Evolutionary conservation across 2,797 vertebrate species (phyloP).

Genomic region (Chiloscyllium punctatum): DNA sequence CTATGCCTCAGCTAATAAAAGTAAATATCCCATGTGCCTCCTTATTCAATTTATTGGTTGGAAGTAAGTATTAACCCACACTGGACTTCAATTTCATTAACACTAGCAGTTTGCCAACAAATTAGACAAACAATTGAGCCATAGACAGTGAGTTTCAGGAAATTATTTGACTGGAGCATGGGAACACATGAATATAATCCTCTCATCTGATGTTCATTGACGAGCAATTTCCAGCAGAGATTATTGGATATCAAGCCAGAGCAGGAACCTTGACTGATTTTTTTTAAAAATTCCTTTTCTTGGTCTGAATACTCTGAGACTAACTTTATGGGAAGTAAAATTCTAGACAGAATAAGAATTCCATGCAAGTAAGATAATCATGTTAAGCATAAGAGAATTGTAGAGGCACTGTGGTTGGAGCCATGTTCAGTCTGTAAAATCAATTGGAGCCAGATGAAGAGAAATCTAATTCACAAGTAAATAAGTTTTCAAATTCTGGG

Average conservation of each 20-base stretch:
- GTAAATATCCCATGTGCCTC: no score
- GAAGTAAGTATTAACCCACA: no score
- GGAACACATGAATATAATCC: neutral
- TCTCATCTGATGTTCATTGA: neutral
- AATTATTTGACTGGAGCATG: neutral
- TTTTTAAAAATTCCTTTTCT: no score
- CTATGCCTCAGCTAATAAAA: no score
- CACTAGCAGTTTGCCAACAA: neutral
- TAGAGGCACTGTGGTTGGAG: neutral
- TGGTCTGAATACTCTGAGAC: neutral
- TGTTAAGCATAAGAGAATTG: neutral
- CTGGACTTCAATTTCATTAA: neutral
- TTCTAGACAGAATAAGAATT: neutral
- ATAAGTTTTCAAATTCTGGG: slow-evolving; percentile 25
- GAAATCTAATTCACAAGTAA: slow-evolving; percentile 17
- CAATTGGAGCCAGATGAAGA: slow-evolving; percentile 33
- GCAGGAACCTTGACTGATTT: neutral
- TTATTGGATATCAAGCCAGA: neutral
- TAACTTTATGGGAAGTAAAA: neutral
- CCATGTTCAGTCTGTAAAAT: neutral
- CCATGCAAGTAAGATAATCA: slow-evolving; percentile 5
- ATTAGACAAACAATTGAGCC: neutral
- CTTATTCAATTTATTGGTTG: no score
- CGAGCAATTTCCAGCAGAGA: neutral
- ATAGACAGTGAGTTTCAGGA: neutral